Evolutionary conservation across 1,140 invertebrate genomes (phyloP).

Genomic region (Drosophila insularis): DNA sequence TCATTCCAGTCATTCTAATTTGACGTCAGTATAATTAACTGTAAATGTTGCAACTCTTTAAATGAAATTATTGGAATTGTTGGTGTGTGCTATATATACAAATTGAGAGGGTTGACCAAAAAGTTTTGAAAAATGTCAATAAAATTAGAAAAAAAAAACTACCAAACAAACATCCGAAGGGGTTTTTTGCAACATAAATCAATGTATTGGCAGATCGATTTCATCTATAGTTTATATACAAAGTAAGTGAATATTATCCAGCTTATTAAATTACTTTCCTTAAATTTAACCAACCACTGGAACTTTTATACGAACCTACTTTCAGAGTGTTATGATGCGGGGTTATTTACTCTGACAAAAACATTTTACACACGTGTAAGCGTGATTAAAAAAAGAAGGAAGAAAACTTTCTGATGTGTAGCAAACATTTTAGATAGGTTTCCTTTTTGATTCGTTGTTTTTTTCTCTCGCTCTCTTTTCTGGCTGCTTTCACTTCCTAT

Average conservation of each 20-base stretch:
- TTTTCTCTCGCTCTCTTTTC: not conserved
- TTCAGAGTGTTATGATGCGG: slow-evolving; percentile 23
- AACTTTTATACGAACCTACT: not conserved
- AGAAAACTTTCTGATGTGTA: slow-evolving; percentile 6
- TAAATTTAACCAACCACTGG: not conserved
- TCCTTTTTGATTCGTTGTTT: slow-evolving; percentile 10
- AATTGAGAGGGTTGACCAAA: not conserved
- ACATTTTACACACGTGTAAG: slow-evolving; percentile 69
- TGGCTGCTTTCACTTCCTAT: slow-evolving; percentile 9
- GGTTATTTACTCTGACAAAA: slow-evolving; percentile 33
- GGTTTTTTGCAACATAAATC: too few relatives aligned
- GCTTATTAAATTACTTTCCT: not conserved
- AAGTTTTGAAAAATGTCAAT: not conserved
- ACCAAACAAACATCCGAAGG: too few relatives aligned
- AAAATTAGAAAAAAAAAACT: too few relatives aligned
- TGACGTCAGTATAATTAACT: slow-evolving; percentile 75
- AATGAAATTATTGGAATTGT: slow-evolving; percentile 18
- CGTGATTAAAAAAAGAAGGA: slow-evolving; percentile 14
- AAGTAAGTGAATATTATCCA: not conserved
- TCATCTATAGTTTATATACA: too few relatives aligned
- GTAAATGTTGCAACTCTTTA: slow-evolving; percentile 59
- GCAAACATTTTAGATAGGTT: not conserved
- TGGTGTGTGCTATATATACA: too few relatives aligned
- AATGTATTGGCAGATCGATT: too few relatives aligned
- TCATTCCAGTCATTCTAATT: not conserved